These are phyloP conservation scores for Temnothorax curvispinosus DNA, from an alignment of 1,140 invertebrate species.

Conservation along the genomic window DNA sequence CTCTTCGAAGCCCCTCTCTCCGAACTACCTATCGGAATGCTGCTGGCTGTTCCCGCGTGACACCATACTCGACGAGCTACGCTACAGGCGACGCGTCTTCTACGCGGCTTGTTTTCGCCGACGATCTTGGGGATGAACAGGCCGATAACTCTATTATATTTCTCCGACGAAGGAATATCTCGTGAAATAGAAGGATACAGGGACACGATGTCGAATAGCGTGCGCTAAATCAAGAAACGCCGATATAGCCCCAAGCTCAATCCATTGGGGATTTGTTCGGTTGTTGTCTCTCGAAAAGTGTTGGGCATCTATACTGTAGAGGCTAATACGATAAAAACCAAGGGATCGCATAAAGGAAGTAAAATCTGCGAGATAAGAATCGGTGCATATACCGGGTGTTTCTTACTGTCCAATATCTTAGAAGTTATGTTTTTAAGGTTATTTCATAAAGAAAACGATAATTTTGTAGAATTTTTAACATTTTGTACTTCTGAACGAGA, in stretches of 20 bases:
- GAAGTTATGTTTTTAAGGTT: neutral
- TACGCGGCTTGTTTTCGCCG: slow-evolving; percentile 30
- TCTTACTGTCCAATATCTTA: neutral
- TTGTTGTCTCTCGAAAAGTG: neutral
- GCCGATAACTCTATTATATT: slow-evolving; percentile 58
- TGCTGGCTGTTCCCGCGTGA: slow-evolving; percentile 18
- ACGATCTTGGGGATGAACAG: slow-evolving; percentile 23
- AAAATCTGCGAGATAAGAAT: neutral
- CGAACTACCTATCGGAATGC: slow-evolving; percentile 38
- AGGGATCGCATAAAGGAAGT: neutral
- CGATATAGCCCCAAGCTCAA: neutral
- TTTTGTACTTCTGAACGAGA: too few species aligned
- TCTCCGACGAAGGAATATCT: slow-evolving; percentile 13
- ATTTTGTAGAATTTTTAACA: too few species aligned
- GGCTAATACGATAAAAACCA: slow-evolving; percentile 2
- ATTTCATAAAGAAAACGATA: neutral
- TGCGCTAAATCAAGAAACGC: slow-evolving; percentile 41
- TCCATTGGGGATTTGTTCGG: slow-evolving; percentile 14
- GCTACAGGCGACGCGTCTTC: slow-evolving; percentile 31
- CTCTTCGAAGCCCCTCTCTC: slow-evolving; percentile 31
- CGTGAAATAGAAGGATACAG: slow-evolving; percentile 2
- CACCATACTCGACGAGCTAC: slow-evolving; percentile 20
- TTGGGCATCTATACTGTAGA: neutral
- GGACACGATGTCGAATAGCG: neutral
- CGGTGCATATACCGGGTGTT: neutral